Base-by-base conservation (phyloP, 2,113 vertebrate species). In the Amblyopsis rosae region DNA sequence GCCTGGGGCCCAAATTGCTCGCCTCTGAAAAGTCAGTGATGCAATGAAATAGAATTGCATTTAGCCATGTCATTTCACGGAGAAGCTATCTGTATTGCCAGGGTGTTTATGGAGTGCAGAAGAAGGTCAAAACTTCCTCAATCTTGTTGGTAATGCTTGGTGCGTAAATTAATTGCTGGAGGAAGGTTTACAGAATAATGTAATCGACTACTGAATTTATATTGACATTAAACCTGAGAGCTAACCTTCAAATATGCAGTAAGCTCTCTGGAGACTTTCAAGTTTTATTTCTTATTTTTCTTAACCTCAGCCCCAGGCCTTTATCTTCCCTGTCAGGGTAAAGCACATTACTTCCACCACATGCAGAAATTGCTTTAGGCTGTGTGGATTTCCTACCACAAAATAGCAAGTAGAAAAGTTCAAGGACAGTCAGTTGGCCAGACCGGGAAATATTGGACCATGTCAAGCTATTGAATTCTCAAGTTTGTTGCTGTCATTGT, bases 271-370 rank as follows among this genome's bases (percentile, higher is more conserved):
- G 60, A 77, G 71, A 77, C 49, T 53, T 70, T 65, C 0, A 50
- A 62, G 46, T 56, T 69, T 32, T 75, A 58, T 77, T 72, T 72
- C 45, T 17, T 33, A 12, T 12, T 58, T 12, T 4, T 55, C 65
- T 79, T 59, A 62, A 49, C 77, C 67, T 41, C 12, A 65, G 64
- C 78, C 69, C 65, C 45, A 62, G 61, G 58, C 77, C 72, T 78
- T 89, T 84, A 89, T 86, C 81, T 74, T 85, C 74, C 84, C 84
- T 86, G 86, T 87, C 80, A 85, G 77, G 80, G 63, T 81, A 70
- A 83, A 87, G 77, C 84, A 66, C 82, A 82, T 87, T 85, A 82
- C 73, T 85, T 86, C 82, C 87, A 84, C 87, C 69, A 64, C 67
- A 67, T 74, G 75, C 84, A 85, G 79, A 77, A 85, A 80, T 72